Base-by-base conservation (phyloP, 2,888 invertebrate genomes). In the Lasioglossum vierecki region DNA sequence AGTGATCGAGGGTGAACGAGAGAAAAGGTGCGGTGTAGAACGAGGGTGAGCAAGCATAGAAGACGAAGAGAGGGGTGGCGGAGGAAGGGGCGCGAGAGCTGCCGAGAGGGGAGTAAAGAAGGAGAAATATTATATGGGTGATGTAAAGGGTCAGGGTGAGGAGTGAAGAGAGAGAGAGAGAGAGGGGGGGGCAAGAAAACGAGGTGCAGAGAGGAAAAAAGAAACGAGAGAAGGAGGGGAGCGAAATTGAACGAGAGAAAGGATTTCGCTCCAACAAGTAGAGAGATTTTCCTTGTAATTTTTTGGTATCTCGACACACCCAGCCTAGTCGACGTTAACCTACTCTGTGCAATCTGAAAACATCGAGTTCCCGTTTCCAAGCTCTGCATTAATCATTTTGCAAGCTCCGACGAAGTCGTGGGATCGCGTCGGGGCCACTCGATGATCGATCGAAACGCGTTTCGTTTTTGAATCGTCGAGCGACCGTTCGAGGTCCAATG, bases 261-360 rank as follows among this genome's bases (percentile, higher is more conserved):
- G 15, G 15, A 18, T 30, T 71, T 73, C 60, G 11, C 66, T 72
- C 46, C 72, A 79, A 76, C 79, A 79, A 83, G 83, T 76, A 79
- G 71, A 76, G 8, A 53, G 8, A 53, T 73, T 76, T 68, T 75
- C 30, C 22, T 15, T 9, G 26, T 26, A 76, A 44, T 76, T 0
- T 22, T n/a, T 5, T 15, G 22, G 22, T n/a, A 13, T 0, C 41
- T 46, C 4, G 84, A 83, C 84, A 84, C 75, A 78, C 83, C 84
- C 78, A 60, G 26, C 5, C 57, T 46, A 70, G 15, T 60, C 5
- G 26, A 60, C 13, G n/a, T 44, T 2, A 8, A n/a, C 26, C 73
- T 13, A n/a, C 11, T 15, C 49, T 46, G 41, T 46, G 41, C n/a
- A 39, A 39, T 26, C n/a, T 18, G 4, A 1, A n/a, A 13, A 76